phyloP scores from a whole-genome alignment of 2,113 vertebrate species.

The Caretta caretta region DNA sequence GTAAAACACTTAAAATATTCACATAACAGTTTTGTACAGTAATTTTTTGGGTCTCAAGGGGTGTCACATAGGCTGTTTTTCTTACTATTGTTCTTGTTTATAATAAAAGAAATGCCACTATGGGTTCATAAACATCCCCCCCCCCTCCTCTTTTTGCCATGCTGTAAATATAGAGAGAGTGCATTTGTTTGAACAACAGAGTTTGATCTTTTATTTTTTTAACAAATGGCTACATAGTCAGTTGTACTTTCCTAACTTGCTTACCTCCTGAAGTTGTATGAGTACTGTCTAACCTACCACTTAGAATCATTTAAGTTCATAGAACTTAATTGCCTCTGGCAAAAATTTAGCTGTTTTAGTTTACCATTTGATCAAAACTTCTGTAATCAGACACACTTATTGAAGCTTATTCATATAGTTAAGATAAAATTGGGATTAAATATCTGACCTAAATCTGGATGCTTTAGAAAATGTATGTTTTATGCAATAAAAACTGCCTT shows the following conservation, averaged over 20 bases:
- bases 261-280: background rate
- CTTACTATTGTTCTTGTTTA: background rate
- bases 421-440: background rate
- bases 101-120: background rate
- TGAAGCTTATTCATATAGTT: background rate
- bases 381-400: background rate
- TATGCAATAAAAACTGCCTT: background rate
- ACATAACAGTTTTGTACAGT: background rate
- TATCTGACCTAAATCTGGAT: background rate
- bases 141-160: background rate
- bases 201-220: background rate
- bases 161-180: background rate
- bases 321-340: background rate
- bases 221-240: background rate
- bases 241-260: background rate
- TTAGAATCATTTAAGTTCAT: background rate
- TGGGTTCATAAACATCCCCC: accelerated
- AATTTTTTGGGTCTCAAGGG: background rate
- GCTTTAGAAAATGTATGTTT: background rate
- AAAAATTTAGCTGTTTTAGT: background rate
- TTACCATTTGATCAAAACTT: background rate
- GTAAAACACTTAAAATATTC: background rate
- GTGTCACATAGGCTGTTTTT: background rate
- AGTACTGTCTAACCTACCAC: background rate
- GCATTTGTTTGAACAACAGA: background rate